Conservation (phyloP, 1,140 invertebrate genomes). For the Hestina assimilis region DNA sequence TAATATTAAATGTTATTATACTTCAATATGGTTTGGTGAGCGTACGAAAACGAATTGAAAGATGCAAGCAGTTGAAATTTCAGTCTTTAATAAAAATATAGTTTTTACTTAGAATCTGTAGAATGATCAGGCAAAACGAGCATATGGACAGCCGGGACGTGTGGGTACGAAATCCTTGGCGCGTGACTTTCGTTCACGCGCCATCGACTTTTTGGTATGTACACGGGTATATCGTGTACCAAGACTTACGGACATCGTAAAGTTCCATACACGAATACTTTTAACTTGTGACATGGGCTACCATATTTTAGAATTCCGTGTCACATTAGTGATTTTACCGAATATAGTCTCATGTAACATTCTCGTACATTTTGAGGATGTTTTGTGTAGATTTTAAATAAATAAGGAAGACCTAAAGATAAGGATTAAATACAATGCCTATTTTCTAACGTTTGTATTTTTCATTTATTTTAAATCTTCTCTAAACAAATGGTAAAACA, state of each 20-base stretch:
- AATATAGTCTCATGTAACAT: background rate
- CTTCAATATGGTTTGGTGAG: background rate
- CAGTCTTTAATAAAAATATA: slow-evolving; percentile 12
- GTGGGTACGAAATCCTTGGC: slow-evolving; percentile 63
- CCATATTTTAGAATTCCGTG: slow-evolving; percentile 7
- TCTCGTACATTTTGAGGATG: background rate
- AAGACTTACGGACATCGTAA: slow-evolving; percentile 52
- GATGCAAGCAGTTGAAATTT: background rate
- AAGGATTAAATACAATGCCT: too few relatives aligned
- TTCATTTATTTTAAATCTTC: too few relatives aligned
- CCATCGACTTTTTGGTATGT: slow-evolving; percentile 65
- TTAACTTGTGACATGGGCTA: slow-evolving; percentile 25
- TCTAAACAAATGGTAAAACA: too few relatives aligned
- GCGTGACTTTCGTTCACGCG: slow-evolving; percentile 71
- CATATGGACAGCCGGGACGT: slow-evolving; percentile 42
- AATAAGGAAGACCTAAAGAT: too few relatives aligned
- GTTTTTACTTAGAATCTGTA: slow-evolving; percentile 12
- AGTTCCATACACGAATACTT: slow-evolving; percentile 45
- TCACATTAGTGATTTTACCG: background rate
- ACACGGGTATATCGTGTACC: slow-evolving; percentile 16
- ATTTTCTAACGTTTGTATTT: too few relatives aligned
- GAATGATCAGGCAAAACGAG: slow-evolving; percentile 24
- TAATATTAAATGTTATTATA: background rate
- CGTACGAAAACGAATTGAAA: background rate
- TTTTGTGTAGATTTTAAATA: background rate